These are phyloP conservation scores for Sylvicola fuscatus DNA, from an alignment of 2,888 invertebrate genomes.

Conservation along the genomic window DNA sequence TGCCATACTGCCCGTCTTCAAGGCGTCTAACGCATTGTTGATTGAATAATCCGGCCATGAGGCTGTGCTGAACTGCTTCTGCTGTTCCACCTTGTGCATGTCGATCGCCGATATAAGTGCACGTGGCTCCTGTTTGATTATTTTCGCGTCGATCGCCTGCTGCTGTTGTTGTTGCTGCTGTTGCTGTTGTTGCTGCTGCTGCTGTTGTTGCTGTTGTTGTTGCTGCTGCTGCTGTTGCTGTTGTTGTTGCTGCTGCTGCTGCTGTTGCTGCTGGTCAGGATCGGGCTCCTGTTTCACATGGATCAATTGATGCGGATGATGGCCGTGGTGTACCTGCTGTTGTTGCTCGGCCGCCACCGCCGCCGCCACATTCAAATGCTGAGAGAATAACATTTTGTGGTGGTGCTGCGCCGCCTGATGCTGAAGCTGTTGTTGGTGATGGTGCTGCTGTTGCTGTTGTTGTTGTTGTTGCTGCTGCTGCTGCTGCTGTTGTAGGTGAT, in stretches of 20 bases:
- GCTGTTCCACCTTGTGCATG: conserved; percentile 22
- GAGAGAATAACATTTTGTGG: conserved; percentile 2
- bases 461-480: no score
- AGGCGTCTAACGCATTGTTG: conserved; percentile 70
- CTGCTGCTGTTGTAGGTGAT: no score
- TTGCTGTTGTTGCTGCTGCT: no score
- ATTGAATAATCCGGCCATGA: conserved; percentile 80
- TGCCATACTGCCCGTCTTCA: conserved; percentile 73
- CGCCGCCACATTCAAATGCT: no score
- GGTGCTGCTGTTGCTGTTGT: no score
- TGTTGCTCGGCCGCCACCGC: conserved; percentile 3
- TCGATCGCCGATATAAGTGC: conserved; percentile 23
- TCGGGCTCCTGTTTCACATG: not conserved
- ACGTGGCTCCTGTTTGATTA: no score
- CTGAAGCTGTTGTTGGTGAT: no score
- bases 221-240: conserved; percentile 4
- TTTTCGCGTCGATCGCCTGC: no score
- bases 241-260: conserved; percentile 5
- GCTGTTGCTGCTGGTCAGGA: conserved; percentile 9
- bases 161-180: no score
- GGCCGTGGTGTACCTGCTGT: conserved; percentile 10
- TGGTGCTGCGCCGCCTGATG: not conserved
- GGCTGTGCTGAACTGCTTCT: conserved; percentile 40
- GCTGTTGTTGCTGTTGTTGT: conserved; percentile 20
- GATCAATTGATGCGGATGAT: conserved; percentile 1